Base-by-base conservation (phyloP, 2,888 invertebrate species). In the Cataglyphis cursor region DNA sequence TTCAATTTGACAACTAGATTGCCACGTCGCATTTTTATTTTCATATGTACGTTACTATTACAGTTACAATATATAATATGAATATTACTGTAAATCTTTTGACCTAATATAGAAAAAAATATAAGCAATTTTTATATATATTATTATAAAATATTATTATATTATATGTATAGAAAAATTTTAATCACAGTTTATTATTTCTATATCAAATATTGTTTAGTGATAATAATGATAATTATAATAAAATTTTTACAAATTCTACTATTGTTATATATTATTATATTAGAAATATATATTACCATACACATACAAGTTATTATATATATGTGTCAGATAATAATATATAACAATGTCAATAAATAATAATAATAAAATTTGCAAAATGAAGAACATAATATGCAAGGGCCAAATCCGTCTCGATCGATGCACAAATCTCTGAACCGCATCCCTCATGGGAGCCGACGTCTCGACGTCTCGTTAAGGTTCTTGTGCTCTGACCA, bases 401-500 rank as follows among this genome's bases (percentile, higher is more conserved):
- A 66, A 38, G 12, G 31, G 24, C 12, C 70, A 57, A 41, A 41
- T 57, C 54, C 12, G n/a, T 78, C 38, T 31, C 57, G 57, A 78
- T 70, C 57, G 18, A 78, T 70, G 57, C 15, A 10, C 41, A 31
- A 70, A 78, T 78, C 68, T 70, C 76, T 28, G 21, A 54, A 66
- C n/a, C 24, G 10, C 28, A n/a, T 76, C 65, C n/a, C 24, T 28
- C 54, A 24, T 24, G 31, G 8, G 61, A 8, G 18, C 35, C 66
- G 65, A 66, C 51, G n/a, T 65, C 65, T 75, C 48, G 65, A 75
- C 48, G 24, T 75, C 66, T 66, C 66, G 66, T 75, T 66, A 75
- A 75, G 66, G 35, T 80, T 74, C 78, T 72, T 80, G 57, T 38
- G n/a, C 44, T 70, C 73, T 72, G 24, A 74, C 78, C 74, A 59